Percentiles rank a stretch among this genome's conserved stretches.
These are phyloP conservation scores for Clunio marinus DNA, from an alignment of 2,888 invertebrate species.

Conservation along the genomic window DNA sequence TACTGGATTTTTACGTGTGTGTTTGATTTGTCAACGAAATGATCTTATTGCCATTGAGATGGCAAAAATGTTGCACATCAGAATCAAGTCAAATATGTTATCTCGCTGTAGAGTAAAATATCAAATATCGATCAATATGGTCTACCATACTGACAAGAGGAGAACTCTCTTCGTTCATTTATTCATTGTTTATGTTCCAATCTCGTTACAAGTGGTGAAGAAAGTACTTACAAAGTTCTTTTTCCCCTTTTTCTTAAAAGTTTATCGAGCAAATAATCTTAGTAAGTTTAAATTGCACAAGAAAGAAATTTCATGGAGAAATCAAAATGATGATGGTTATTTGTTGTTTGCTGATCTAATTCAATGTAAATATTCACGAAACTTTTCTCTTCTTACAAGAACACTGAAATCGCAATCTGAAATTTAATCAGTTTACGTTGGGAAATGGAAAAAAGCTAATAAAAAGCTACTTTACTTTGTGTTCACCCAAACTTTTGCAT, in stretches of 20 bases:
- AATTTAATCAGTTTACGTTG: slow-evolving; percentile 33
- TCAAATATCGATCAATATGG: no score
- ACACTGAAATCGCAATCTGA: slow-evolving; percentile 16
- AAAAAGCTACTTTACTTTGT: not conserved
- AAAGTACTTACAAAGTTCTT: not conserved
- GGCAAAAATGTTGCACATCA: slow-evolving; percentile 1
- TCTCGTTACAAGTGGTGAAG: not conserved
- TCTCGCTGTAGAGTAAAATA: no score
- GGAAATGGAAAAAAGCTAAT: slow-evolving; percentile 5
- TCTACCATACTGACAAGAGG: no score
- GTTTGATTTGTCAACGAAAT: slow-evolving; percentile 7
- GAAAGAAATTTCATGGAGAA: no score
- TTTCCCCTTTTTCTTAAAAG: not conserved
- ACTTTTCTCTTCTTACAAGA: not conserved
- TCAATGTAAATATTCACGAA: slow-evolving; percentile 34
- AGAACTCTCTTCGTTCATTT: slow-evolving; percentile 2
- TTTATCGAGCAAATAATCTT: not conserved
- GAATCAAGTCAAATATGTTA: no score
- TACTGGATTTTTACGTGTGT: no score
- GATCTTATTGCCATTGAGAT: not conserved
- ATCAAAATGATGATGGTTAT: slow-evolving; percentile 34
- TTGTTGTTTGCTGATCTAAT: slow-evolving; percentile 37
- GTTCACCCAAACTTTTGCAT: not conserved
- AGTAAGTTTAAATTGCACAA: slow-evolving; percentile 23
- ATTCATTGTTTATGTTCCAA: not conserved